phyloP scores from a whole-genome alignment of 2,888 invertebrate genomes.

The Luperina testacea region DNA sequence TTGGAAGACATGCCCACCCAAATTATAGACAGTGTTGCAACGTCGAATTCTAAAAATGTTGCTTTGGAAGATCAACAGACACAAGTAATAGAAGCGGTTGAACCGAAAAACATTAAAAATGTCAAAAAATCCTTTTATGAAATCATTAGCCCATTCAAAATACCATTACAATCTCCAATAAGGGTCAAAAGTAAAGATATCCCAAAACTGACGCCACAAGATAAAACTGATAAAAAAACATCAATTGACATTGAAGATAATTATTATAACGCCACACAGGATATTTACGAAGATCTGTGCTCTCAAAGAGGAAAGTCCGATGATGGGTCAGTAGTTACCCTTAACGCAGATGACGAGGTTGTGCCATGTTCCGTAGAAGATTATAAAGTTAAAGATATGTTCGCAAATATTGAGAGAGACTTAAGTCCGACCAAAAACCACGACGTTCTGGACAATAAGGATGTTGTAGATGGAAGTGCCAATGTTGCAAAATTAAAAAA shows the following conservation, averaged over 20 bases:
- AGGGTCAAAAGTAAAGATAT: conserved; percentile 77
- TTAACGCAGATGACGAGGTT: conserved; percentile 62
- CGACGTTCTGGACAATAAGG: conserved; percentile 39
- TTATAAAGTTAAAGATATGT: conserved; percentile 63
- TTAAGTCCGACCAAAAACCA: conserved; percentile 59
- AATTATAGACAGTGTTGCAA: conserved; percentile 63
- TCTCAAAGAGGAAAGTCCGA: conserved; percentile 73
- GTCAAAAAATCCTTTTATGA: conserved; percentile 61
- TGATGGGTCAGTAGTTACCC: conserved; percentile 34
- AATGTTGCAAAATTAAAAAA: conserved; percentile 65
- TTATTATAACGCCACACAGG: conserved; percentile 84
- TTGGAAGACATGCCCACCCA: conserved; percentile 79
- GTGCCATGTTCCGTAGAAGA: conserved; percentile 72
- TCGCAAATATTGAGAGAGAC: conserved; percentile 63
- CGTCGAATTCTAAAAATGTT: conserved; percentile 35
- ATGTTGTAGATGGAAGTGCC: conserved; percentile 66
- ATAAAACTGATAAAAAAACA: conserved; percentile 52
- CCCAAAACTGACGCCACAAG: conserved; percentile 57
- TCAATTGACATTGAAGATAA: conserved; percentile 67
- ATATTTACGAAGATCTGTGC: conserved; percentile 80
- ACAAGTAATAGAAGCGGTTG: conserved; percentile 73
- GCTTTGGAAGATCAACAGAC: conserved; percentile 75
- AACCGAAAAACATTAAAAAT: conserved; percentile 41
- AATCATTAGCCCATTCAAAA: conserved; percentile 79
- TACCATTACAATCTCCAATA: conserved; percentile 76